phyloP scores from a whole-genome alignment of 1,140 invertebrate species.

The Zaprionus kolodkinae region DNA sequence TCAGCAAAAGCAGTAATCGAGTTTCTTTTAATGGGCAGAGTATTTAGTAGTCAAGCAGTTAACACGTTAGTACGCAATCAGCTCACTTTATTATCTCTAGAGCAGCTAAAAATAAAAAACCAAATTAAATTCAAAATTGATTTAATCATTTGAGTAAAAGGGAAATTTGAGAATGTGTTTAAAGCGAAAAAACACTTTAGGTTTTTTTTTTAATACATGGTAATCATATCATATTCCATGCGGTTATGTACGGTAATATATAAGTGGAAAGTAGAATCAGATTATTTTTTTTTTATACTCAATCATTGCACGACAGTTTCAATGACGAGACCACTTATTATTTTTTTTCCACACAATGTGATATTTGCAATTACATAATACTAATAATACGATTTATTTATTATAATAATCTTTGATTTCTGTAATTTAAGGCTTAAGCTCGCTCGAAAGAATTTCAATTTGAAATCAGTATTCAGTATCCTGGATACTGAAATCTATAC shows the following conservation, averaged over 20 bases:
- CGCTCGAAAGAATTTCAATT: background rate
- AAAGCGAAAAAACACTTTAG: background rate
- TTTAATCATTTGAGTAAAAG: background rate
- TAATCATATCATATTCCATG: background rate
- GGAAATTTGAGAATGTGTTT: background rate
- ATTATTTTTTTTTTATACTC: background rate
- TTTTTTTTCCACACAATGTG: background rate
- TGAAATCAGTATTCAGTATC: background rate
- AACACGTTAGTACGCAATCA: background rate
- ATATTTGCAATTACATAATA: too few relatives aligned
- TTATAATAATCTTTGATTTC: too few relatives aligned
- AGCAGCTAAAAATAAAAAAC: background rate
- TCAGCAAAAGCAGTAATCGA: too few relatives aligned
- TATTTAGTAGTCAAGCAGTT: background rate
- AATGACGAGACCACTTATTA: background rate
- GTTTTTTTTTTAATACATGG: background rate
- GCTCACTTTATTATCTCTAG: background rate
- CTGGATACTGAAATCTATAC: constrained; percentile 17
- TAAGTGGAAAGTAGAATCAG: background rate
- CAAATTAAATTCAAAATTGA: background rate
- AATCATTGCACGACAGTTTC: background rate
- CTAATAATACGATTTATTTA: too few relatives aligned
- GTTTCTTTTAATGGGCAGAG: background rate
- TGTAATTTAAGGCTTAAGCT: background rate
- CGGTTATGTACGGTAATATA: background rate